Base-by-base conservation (phyloP, 1,140 invertebrate genomes). In the Drosophila bocki region DNA sequence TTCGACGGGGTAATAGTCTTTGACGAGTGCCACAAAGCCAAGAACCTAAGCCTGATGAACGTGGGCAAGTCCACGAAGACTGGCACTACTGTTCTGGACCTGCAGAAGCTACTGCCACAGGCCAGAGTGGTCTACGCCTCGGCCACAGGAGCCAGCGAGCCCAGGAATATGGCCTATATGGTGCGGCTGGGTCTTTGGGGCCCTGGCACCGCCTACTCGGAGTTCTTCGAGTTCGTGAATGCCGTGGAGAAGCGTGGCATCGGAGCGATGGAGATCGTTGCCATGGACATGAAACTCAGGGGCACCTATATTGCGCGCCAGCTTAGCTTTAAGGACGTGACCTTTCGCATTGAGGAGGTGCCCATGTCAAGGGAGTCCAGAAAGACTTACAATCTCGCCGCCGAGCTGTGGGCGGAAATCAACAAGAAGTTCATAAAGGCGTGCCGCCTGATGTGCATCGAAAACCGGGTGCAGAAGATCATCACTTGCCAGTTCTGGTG, bases 401-500 rank as follows among this genome's bases (percentile, higher is more conserved):
- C 99, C 1, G 96, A 96, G 82, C 93, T 99, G 94, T 99, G 98
- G 99, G 98, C 99, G 2, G 96, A 98, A 3, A 90, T 88, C 97
- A 98, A 97, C 98, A 19, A 96, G 97, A 97, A 96, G 87, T 99
- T 99, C 93, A 96, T 98, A 75, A 96, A 98, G 93, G 98, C 98
- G 3, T 97, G 97, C 0, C 97, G 99, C 87, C 93, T 99, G 12
- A 97, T 99, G 79, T 97, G 98, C 92, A 97, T 97, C 1, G 98
- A 98, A 84, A 96, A 96, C 67, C 95, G 96, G n/a, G 96, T 97
- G 95, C 96, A 96, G 90, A 99, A 97, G 94, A 98, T 96, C 1
- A 98, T 98, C 95, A 98, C 97, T 96, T 97, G 97, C 12, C 99
- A 99, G 93, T 99, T 99, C 94, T 99, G 99, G 99, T 98, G 98